A percentile compares a stretch with the other conserved stretches of the same genome.
Evolutionary conservation across 2,888 invertebrate genomes (phyloP).

Genomic region (Ypsolopha scabrella): DNA sequence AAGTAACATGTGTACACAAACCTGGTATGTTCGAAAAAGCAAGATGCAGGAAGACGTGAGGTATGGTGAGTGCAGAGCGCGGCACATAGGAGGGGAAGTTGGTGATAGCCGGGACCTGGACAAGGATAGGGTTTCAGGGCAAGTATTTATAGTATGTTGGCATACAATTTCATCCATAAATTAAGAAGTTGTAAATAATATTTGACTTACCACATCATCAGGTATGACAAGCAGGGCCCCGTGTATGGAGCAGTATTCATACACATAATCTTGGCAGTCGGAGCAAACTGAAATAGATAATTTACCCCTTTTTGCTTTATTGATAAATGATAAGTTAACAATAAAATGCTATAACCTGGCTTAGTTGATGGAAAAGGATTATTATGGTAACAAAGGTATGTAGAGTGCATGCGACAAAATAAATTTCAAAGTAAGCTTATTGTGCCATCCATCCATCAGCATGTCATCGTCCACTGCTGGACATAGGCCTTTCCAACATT

Average conservation of each 20-base stretch:
- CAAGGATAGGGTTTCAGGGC: neutral
- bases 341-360: neutral
- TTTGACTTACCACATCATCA: constrained; percentile 29
- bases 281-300: constrained; percentile 25
- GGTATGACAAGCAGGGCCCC: constrained; percentile 35
- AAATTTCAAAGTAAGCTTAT: no score
- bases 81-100: constrained; percentile 32
- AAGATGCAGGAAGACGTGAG: constrained; percentile 41
- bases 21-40: constrained; percentile 45
- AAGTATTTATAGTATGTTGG: neutral
- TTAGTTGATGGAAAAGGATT: neutral
- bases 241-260: constrained; percentile 40
- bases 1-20: constrained; percentile 10
- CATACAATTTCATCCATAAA: neutral
- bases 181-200: neutral
- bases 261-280: constrained; percentile 32
- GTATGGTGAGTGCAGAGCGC: constrained; percentile 47
- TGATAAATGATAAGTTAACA: neutral
- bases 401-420: no score
- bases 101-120: constrained; percentile 27
- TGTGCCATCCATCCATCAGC: no score
- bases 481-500: no score
- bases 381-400: neutral
- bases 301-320: no score
- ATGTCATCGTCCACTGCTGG: no score